A percentile compares a stretch with the other conserved stretches of the same genome.
Evolutionary conservation across 2,113 vertebrate genomes (phyloP).

Genomic region (Pangasianodon gigas): DNA sequence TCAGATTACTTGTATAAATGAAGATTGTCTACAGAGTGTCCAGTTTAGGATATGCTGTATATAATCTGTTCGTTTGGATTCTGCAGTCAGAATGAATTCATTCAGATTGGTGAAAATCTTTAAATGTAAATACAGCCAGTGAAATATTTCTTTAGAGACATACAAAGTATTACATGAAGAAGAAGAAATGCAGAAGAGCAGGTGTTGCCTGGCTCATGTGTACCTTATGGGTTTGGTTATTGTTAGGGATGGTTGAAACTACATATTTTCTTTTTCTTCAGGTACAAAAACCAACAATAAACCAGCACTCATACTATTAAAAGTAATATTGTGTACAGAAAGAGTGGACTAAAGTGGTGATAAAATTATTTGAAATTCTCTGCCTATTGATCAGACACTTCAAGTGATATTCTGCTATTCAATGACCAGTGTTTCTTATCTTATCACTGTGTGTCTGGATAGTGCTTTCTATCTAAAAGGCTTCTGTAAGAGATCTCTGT

Average conservation of each 20-base stretch:
- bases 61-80: neutral
- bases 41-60: neutral
- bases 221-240: slow-evolving; percentile 32
- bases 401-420: neutral
- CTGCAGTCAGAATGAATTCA: neutral
- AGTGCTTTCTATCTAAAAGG: neutral
- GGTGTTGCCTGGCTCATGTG: neutral
- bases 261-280: neutral
- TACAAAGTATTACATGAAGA: neutral
- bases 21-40: neutral
- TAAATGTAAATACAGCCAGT: neutral
- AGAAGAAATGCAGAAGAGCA: neutral
- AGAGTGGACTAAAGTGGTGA: neutral
- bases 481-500: neutral
- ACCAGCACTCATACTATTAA: too few relatives aligned
- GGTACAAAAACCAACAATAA: neutral
- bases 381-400: neutral
- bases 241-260: neutral
- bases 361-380: neutral
- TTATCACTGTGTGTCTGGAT: neutral
- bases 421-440: neutral
- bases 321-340: neutral
- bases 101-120: neutral
- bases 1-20: neutral
- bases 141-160: neutral